phyloP scores from a whole-genome alignment of 1,140 invertebrate species.

The Papilio polyxenes region DNA sequence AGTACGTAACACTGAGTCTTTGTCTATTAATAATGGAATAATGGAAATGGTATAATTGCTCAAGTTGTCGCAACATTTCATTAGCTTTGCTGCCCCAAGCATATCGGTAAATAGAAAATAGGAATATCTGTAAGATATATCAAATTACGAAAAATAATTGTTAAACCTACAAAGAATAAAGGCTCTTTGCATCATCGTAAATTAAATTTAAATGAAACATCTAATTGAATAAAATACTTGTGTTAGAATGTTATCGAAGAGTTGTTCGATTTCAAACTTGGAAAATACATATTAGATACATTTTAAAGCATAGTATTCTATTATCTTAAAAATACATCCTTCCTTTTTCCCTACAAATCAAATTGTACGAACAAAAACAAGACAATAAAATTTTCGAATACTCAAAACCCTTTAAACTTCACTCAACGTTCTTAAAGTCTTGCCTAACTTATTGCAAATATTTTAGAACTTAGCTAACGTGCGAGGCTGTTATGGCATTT shows the following conservation, averaged over 20 bases:
- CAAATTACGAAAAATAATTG: too few relatives aligned
- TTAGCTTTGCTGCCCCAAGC: slow-evolving; percentile 30
- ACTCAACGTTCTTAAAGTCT: slow-evolving; percentile 18
- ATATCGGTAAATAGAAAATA: not conserved
- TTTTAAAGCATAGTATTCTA: too few relatives aligned
- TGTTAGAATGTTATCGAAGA: too few relatives aligned
- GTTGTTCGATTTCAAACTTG: too few relatives aligned
- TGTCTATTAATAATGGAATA: slow-evolving; percentile 46
- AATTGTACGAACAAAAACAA: not conserved
- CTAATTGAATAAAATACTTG: too few relatives aligned
- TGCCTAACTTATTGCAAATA: slow-evolving; percentile 33
- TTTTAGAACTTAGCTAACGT: slow-evolving; percentile 18
- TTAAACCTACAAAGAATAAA: not conserved
- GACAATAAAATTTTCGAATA: not conserved
- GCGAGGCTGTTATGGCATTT: slow-evolving; percentile 51
- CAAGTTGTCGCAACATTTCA: slow-evolving; percentile 43
- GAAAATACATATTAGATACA: too few relatives aligned
- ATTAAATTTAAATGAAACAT: too few relatives aligned
- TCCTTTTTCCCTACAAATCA: not conserved
- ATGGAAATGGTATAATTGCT: not conserved
- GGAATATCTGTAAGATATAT: not conserved
- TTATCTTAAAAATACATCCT: not conserved
- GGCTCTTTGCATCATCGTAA: too few relatives aligned
- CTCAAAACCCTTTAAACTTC: slow-evolving; percentile 19
- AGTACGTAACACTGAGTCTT: slow-evolving; percentile 64